These are phyloP conservation scores for Clanis bilineata DNA, from an alignment of 2,888 invertebrate species.

Conservation along the genomic window DNA sequence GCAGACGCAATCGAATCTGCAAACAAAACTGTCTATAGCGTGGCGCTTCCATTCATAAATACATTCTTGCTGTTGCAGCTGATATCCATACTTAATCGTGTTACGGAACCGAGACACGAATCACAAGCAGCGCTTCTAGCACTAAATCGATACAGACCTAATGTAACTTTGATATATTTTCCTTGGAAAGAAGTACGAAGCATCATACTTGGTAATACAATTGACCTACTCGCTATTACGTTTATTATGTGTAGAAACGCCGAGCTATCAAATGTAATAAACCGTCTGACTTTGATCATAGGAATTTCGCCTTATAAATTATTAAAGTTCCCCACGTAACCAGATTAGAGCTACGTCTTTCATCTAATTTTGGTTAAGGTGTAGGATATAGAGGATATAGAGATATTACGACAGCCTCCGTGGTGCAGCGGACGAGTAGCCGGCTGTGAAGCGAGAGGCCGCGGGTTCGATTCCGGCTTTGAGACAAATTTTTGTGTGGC, in stretches of 20 bases:
- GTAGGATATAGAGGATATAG: neutral
- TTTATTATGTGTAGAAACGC: neutral
- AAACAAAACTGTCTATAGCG: no score
- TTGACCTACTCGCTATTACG: neutral
- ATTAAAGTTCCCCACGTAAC: conserved; percentile 31
- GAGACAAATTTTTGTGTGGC: no score
- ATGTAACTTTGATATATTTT: neutral
- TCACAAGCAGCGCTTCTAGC: neutral
- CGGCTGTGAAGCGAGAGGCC: no score
- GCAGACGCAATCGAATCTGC: no score
- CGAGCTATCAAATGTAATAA: neutral
- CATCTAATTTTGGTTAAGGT: conserved; percentile 28
- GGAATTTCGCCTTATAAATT: conserved; percentile 32
- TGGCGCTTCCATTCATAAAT: no score
- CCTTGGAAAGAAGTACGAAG: neutral
- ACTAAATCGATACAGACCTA: neutral
- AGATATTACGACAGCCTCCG: no score
- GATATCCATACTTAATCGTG: neutral
- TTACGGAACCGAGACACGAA: neutral
- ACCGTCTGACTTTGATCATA: neutral
- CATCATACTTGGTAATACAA: conserved; percentile 1
- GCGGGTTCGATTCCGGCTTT: no score
- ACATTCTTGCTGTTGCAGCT: neutral
- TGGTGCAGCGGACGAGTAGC: no score
- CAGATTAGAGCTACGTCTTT: conserved; percentile 30